Conservation (phyloP, 2,888 invertebrate species). For the Teinopalpus imperialis region DNA sequence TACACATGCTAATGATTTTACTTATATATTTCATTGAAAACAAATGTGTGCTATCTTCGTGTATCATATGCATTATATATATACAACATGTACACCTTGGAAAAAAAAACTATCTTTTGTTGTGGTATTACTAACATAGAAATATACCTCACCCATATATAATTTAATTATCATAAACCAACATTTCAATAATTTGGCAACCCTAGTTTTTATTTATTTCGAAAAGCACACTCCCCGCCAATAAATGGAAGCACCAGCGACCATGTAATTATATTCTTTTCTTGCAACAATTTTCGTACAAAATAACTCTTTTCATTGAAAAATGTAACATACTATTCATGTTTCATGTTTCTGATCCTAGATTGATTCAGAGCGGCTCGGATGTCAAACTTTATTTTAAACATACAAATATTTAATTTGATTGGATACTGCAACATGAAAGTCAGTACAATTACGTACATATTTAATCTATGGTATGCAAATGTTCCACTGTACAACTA, state of each 20-base stretch:
- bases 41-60: too few species aligned
- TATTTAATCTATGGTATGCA: not conserved
- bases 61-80: too few species aligned
- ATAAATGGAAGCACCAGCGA: not conserved
- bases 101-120: too few species aligned
- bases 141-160: too few species aligned
- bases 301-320: not conserved
- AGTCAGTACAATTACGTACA: not conserved
- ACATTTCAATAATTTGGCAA: too few species aligned
- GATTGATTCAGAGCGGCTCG: not conserved
- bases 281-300: not conserved
- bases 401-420: not conserved
- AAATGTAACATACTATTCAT: not conserved
- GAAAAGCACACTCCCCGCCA: not conserved
- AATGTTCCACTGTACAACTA: too few species aligned
- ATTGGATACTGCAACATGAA: not conserved
- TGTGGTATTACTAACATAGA: too few species aligned
- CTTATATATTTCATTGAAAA: too few species aligned
- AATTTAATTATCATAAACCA: too few species aligned
- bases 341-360: not conserved
- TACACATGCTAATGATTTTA: too few species aligned
- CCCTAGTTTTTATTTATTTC: too few species aligned
- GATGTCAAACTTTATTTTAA: not conserved
- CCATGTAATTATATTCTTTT: conserved; percentile 2
- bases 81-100: too few species aligned